Evolutionary conservation across 1,140 invertebrate genomes (phyloP), one percentile per base, ranked within the genome.

Genomic region (Micrasema minimum): DNA sequence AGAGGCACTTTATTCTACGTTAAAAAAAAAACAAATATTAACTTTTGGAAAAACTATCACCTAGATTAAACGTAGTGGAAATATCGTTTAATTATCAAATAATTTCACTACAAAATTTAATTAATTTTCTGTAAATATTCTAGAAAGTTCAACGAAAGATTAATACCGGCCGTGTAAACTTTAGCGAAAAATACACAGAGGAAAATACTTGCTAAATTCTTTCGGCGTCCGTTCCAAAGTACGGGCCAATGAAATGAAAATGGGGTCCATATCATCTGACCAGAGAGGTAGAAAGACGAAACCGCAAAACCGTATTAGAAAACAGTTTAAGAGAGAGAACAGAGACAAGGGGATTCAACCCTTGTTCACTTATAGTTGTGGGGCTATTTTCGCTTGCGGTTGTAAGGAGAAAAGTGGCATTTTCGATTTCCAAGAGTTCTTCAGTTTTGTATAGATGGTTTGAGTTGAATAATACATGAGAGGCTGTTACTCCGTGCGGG

Each of bases 381-480:
- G 4, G 53, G 11, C 9, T 23, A 59, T 41, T 41, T 20, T 59
- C 12, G 35, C 35, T 18, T 22, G 55, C 10, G 5, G 18, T n/a
- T 1, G n/a, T 38, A 59, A 20, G 12, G 55, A 22, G 18, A 11
- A 35, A 9, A 18, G 37, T 22, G 16, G 9, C 35, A 37, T 41
- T 59, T 59, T 59, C 38, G 16, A 22, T 53, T 22, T 55, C 4
- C 2, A 5, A 12, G 35, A 12, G 3, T 41, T 41, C 55, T 22
- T 38, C 18, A 9, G 55, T 41, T 41, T 41, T 41, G 31, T 59
- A 41, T 20, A 9, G n/a, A n/a, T 41, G 35, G 55, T 41, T 26
- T 12, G 55, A 14, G 11, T 38, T 59, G 55, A 59, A 59, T 59
- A 59, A 59, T 10, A 59, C 55, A 59, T 59, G 55, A 59, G 55